Percentiles rank a stretch among this genome's conserved stretches.
Conservation (phyloP, 2,888 invertebrate species). For the Oscheius sp. region DNA sequence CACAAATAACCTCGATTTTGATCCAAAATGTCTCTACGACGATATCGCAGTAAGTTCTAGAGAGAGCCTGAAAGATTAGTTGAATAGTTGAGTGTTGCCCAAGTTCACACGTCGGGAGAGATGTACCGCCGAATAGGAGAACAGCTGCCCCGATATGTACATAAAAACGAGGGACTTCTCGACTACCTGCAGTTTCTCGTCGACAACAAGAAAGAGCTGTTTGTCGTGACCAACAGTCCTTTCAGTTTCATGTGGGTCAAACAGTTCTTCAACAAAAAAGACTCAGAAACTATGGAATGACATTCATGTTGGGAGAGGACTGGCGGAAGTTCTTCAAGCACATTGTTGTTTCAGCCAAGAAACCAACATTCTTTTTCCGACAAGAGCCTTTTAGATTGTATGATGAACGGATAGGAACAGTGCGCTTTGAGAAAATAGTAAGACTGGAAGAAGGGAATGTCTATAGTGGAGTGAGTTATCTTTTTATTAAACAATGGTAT, state of each 20-base stretch:
- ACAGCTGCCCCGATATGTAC: constrained; percentile 60
- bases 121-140: constrained; percentile 56
- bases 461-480: constrained; percentile 85
- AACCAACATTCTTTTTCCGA: constrained; percentile 91
- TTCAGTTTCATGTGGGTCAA: constrained; percentile 85
- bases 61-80: neutral
- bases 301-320: constrained; percentile 85
- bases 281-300: constrained; percentile 89
- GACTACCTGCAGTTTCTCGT: constrained; percentile 84
- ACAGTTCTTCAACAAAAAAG: neutral
- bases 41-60: constrained; percentile 85
- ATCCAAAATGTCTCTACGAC: constrained; percentile 93
- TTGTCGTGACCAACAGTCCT: constrained; percentile 95
- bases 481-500: neutral
- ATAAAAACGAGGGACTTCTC: constrained; percentile 74
- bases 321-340: constrained; percentile 94
- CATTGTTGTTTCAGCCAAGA: constrained; percentile 90
- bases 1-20: constrained; percentile 88
- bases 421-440: constrained; percentile 91
- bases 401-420: constrained; percentile 84
- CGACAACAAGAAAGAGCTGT: constrained; percentile 85
- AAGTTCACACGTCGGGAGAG: constrained; percentile 61
- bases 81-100: constrained; percentile 48
- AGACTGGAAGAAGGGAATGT: constrained; percentile 87
- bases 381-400: constrained; percentile 79